Evolutionary conservation across 2,888 invertebrate genomes (phyloP).

Genomic region (Hydroisotoma schaefferi): DNA sequence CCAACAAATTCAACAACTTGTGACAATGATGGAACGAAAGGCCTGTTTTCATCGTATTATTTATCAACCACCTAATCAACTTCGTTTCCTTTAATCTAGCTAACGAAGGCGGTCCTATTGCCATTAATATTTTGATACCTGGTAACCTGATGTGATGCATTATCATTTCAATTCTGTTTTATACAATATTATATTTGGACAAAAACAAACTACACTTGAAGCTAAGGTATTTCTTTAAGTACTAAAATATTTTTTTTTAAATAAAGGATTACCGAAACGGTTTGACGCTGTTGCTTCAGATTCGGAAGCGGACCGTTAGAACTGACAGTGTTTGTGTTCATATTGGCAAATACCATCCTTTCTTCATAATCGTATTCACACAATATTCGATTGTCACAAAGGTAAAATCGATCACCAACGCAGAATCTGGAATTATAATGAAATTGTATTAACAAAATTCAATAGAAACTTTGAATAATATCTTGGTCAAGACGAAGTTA

Average conservation of each 20-base stretch:
- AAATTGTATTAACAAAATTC: too few relatives aligned
- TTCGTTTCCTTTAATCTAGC: too few relatives aligned
- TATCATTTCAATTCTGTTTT: too few relatives aligned
- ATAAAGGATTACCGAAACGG: slow-evolving; percentile 12
- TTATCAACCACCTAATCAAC: too few relatives aligned
- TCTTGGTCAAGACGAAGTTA: neutral
- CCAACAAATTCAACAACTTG: neutral
- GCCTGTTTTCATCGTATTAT: too few relatives aligned
- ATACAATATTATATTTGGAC: too few relatives aligned
- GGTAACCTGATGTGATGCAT: too few relatives aligned
- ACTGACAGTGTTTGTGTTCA: slow-evolving; percentile 55
- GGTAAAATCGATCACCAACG: slow-evolving; percentile 92
- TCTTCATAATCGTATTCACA: slow-evolving; percentile 98
- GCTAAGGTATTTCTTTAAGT: neutral
- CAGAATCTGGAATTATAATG: slow-evolving; percentile 74
- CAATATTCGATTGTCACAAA: slow-evolving; percentile 95
- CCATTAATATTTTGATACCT: too few relatives aligned
- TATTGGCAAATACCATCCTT: slow-evolving; percentile 87
- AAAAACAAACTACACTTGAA: neutral
- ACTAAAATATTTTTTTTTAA: too few relatives aligned
- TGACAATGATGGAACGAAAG: too few relatives aligned
- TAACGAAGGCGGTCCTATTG: too few relatives aligned
- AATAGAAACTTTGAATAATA: slow-evolving; percentile 3
- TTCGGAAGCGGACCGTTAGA: slow-evolving; percentile 34
- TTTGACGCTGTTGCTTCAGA: slow-evolving; percentile 36